Conservation (phyloP, 2,113 vertebrate genomes). For the Triplophysa tibetana region DNA sequence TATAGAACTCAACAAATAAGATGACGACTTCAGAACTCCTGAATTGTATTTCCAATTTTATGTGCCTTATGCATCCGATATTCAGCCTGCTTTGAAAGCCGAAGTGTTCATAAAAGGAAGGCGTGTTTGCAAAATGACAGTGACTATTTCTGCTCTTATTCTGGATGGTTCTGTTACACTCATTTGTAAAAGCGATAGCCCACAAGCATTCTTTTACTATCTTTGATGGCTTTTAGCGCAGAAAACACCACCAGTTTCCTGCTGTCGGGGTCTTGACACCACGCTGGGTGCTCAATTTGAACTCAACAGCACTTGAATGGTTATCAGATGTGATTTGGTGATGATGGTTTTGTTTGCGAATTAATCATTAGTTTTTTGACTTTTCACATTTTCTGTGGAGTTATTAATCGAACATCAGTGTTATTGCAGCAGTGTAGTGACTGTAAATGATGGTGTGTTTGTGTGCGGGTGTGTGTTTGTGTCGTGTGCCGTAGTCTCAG, state of each 20-base stretch:
- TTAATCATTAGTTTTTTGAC: slow-evolving; percentile 19
- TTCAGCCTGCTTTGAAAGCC: too few species aligned
- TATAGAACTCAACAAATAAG: too few species aligned
- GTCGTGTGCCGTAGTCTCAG: background rate
- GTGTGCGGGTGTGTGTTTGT: slow-evolving; percentile 6
- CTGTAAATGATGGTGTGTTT: slow-evolving; percentile 17
- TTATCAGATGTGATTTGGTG: slow-evolving; percentile 21
- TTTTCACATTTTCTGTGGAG: slow-evolving; percentile 18
- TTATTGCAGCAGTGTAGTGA: background rate
- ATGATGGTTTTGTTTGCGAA: background rate
- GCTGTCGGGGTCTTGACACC: slow-evolving; percentile 6
- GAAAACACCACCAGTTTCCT: background rate
- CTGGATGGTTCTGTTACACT: background rate
- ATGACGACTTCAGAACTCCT: too few species aligned
- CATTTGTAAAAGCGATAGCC: background rate
- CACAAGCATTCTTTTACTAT: slow-evolving; percentile 1
- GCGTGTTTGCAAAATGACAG: background rate
- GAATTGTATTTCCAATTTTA: too few species aligned
- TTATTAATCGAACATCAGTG: background rate
- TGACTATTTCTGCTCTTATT: background rate
- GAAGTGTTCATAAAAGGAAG: too few species aligned
- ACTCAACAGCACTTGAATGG: background rate
- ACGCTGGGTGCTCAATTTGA: background rate
- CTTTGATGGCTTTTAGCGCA: slow-evolving; percentile 8
- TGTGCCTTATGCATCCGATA: too few species aligned